phyloP scores from a whole-genome alignment of 1,140 invertebrate species.

The Calosoma granatense region DNA sequence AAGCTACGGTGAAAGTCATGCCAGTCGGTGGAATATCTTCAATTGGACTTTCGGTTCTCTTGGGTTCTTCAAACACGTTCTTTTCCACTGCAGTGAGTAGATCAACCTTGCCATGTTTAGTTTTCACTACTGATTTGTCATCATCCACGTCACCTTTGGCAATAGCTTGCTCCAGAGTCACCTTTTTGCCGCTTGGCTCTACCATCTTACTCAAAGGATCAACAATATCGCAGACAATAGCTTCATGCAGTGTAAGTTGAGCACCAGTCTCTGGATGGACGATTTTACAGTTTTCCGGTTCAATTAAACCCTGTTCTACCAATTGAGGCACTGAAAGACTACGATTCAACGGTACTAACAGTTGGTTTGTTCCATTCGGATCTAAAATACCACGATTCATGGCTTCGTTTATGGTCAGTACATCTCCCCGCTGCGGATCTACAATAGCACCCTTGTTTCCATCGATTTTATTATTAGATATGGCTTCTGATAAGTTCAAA shows the following conservation, averaged over 20 bases:
- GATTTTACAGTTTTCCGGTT: conserved; percentile 65
- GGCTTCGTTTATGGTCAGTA: conserved; percentile 72
- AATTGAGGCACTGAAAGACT: conserved; percentile 73
- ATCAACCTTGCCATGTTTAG: conserved; percentile 50
- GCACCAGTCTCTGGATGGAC: conserved; percentile 83
- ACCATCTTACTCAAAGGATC: conserved; percentile 59
- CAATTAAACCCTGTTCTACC: conserved; percentile 71
- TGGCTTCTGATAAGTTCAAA: conserved; percentile 63
- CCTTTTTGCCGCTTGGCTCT: conserved; percentile 47
- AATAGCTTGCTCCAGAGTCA: conserved; percentile 73
- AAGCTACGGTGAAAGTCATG: conserved; percentile 71
- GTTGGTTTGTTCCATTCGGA: conserved; percentile 58
- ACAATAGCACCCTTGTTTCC: conserved; percentile 63
- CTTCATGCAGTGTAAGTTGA: conserved; percentile 64
- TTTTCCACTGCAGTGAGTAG: conserved; percentile 59
- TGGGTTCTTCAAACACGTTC: conserved; percentile 47
- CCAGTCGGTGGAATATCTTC: conserved; percentile 47
- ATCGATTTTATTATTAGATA: conserved; percentile 65
- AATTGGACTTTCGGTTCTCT: conserved; percentile 26
- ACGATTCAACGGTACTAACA: conserved; percentile 69
- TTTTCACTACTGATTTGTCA: conserved; percentile 58
- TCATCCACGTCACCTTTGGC: conserved; percentile 63
- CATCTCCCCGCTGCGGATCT: conserved; percentile 72
- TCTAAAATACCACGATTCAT: conserved; percentile 77
- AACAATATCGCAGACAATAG: conserved; percentile 77